Conservation (phyloP, 2,797 vertebrate species). For the Pristis pectinata region DNA sequence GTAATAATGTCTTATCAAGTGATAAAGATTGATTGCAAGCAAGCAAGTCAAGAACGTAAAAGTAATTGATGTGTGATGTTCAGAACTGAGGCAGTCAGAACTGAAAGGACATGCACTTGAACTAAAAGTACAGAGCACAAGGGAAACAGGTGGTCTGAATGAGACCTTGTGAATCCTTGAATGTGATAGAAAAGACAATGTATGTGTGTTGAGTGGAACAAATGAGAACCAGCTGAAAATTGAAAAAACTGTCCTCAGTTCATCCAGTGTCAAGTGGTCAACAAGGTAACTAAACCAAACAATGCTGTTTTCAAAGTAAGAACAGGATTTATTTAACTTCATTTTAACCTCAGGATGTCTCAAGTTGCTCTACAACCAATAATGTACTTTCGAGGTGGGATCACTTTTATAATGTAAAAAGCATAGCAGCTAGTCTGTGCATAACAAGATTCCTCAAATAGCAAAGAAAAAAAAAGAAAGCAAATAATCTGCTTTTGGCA, state of each 20-base stretch:
- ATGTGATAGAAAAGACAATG: background rate
- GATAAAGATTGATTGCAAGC: conserved; percentile 9
- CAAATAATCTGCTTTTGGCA: background rate
- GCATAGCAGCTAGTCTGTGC: background rate
- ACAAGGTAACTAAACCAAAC: background rate
- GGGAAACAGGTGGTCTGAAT: background rate
- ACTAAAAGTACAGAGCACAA: background rate
- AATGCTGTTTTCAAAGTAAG: background rate
- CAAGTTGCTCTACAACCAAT: background rate
- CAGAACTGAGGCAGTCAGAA: background rate
- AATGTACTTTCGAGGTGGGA: background rate
- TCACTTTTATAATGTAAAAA: background rate
- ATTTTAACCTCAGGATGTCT: background rate
- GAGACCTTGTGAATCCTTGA: background rate
- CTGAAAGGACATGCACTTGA: background rate
- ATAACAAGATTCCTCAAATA: background rate
- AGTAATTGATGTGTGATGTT: conserved; percentile 14
- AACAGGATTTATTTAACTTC: background rate
- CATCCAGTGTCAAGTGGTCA: background rate
- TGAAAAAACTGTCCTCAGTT: background rate
- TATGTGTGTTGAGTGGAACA: background rate
- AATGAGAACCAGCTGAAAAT: background rate
- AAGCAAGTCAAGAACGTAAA: background rate
- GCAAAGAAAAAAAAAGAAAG: background rate
- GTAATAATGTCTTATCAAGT: background rate